Conservation (phyloP, 1,140 invertebrate species). For the Eurosta solidaginis region DNA sequence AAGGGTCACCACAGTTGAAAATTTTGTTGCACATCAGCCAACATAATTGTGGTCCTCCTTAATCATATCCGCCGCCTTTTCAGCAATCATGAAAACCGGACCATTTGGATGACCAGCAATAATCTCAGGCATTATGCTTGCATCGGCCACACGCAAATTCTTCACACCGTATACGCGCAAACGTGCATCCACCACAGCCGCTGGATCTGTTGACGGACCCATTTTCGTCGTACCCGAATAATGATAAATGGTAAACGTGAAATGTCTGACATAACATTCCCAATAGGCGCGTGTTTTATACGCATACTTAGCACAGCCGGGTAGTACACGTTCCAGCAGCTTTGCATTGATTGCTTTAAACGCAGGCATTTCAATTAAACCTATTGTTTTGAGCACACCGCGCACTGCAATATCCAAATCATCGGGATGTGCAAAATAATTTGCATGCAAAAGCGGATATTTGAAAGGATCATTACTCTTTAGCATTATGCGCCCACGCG, state of each 20-base stretch:
- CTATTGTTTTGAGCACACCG: constrained; percentile 67
- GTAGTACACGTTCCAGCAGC: constrained; percentile 67
- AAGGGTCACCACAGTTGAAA: neutral
- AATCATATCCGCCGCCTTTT: constrained; percentile 71
- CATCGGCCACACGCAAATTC: constrained; percentile 75
- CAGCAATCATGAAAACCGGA: constrained; percentile 73
- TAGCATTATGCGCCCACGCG: constrained; percentile 72
- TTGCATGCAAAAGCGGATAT: constrained; percentile 82
- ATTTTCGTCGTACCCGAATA: constrained; percentile 84
- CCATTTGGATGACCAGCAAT: constrained; percentile 70
- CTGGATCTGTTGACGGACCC: constrained; percentile 71
- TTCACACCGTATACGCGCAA: constrained; percentile 72
- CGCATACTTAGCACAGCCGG: constrained; percentile 67
- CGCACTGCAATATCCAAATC: constrained; percentile 69
- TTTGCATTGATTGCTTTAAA: constrained; percentile 66
- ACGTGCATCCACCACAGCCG: constrained; percentile 73
- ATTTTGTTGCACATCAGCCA: neutral
- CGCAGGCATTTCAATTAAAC: constrained; percentile 64
- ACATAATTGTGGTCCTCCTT: constrained; percentile 63
- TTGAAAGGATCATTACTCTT: constrained; percentile 71
- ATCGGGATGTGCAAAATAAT: constrained; percentile 70
- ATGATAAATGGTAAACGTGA: constrained; percentile 78
- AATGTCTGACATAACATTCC: constrained; percentile 70
- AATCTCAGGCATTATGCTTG: constrained; percentile 70
- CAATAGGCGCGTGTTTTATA: constrained; percentile 75